Conservation (phyloP, 2,113 vertebrate genomes). For the Rhizomys pruinosus region DNA sequence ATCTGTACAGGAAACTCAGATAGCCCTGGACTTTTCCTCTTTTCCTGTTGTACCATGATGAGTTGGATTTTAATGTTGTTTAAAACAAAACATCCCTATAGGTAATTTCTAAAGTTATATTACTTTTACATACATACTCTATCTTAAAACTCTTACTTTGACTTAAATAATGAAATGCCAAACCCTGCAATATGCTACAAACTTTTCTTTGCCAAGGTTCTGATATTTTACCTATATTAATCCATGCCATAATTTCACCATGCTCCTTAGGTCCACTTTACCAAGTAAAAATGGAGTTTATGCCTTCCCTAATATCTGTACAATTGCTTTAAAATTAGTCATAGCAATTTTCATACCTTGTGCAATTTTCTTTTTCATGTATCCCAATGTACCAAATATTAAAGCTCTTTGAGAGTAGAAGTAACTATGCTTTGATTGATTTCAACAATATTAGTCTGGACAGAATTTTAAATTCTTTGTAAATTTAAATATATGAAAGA, state of each 20-base stretch:
- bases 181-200: too few species aligned
- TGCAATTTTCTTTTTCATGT: neutral
- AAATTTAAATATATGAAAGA: constrained; percentile 34
- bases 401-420: neutral
- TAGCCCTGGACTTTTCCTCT: neutral
- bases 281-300: neutral
- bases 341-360: neutral
- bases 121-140: neutral
- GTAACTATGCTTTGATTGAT: neutral
- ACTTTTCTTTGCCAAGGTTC: neutral
- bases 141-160: neutral
- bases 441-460: neutral
- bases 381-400: neutral
- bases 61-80: neutral
- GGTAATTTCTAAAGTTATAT: neutral
- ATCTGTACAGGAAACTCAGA: neutral
- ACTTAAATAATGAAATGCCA: neutral
- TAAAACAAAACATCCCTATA: neutral
- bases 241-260: neutral
- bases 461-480: constrained; percentile 22
- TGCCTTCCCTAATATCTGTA: neutral
- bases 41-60: neutral
- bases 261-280: neutral
- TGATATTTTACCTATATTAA: neutral
- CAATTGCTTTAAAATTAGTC: neutral